Evolutionary conservation across 1,140 invertebrate genomes (phyloP).

Genomic region (Hydropsyche tenuis): DNA sequence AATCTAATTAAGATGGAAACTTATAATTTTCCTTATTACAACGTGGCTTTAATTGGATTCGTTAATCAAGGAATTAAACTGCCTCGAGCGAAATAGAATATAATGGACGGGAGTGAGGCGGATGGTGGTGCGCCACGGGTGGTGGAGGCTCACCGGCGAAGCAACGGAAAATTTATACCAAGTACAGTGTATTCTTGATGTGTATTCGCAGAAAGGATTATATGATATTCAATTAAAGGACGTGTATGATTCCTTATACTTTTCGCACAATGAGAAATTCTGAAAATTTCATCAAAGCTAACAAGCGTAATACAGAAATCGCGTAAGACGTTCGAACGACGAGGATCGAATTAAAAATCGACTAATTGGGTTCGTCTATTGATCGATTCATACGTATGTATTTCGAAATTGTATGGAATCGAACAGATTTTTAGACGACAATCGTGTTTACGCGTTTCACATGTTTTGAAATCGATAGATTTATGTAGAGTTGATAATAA

Average conservation of each 20-base stretch:
- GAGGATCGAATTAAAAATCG: no score
- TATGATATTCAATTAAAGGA: slow-evolving; percentile 35
- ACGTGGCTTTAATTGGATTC: slow-evolving; percentile 61
- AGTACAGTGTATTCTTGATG: no score
- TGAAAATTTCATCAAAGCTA: slow-evolving; percentile 13
- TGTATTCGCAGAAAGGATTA: slow-evolving; percentile 22
- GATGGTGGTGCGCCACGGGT: slow-evolving; percentile 6
- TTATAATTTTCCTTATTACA: slow-evolving; percentile 60
- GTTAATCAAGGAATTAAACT: slow-evolving; percentile 57
- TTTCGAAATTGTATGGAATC: no score
- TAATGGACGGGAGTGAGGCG: slow-evolving; percentile 45
- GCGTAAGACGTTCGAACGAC: no score
- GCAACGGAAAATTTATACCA: no score
- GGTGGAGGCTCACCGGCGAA: slow-evolving; percentile 42
- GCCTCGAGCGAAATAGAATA: slow-evolving; percentile 49
- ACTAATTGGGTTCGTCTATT: no score
- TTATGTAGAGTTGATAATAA: no score
- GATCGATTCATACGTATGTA: no score
- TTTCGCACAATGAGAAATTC: background rate
- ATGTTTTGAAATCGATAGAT: no score
- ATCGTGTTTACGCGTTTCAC: no score
- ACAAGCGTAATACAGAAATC: background rate
- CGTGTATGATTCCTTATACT: background rate
- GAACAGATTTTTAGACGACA: no score
- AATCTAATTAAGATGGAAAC: slow-evolving; percentile 61